Evolutionary conservation across 2,797 vertebrate species (phyloP).

Genomic region (Megaceryle alcyon): DNA sequence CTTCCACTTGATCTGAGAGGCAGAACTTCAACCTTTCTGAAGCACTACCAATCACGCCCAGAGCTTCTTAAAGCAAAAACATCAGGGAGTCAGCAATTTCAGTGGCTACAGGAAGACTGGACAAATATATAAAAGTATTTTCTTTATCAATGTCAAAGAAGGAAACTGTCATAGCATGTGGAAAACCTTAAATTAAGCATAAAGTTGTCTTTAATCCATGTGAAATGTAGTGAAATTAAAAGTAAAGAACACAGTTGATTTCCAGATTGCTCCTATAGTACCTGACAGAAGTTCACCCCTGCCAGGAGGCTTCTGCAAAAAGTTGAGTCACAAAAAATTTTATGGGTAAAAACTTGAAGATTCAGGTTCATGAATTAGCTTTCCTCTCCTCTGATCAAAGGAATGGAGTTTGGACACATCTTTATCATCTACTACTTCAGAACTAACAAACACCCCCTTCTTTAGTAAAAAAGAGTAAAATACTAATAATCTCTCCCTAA

Average conservation of each 20-base stretch:
- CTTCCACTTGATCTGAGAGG: neutral
- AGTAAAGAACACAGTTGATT: neutral
- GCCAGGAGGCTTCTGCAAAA: neutral
- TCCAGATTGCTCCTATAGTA: neutral
- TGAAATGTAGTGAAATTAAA: neutral
- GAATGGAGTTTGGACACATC: fast-evolving
- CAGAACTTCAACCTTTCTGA: conserved; percentile 11
- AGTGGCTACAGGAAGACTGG: neutral
- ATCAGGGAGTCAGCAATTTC: neutral
- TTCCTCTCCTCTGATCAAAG: neutral
- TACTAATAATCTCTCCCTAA: neutral
- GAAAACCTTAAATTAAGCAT: neutral
- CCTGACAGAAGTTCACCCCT: neutral
- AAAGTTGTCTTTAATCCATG: neutral
- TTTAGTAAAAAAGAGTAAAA: neutral
- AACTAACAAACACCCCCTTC: neutral
- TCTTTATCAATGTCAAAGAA: neutral
- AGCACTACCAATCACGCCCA: neutral
- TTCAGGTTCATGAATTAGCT: neutral
- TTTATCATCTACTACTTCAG: neutral
- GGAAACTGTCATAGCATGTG: neutral
- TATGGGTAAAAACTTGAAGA: neutral
- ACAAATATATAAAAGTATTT: neutral
- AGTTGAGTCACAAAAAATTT: neutral
- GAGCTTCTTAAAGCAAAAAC: neutral